A percentile compares a stretch with the other conserved stretches of the same genome.
These are phyloP conservation scores for Pantherophis guttatus DNA, from an alignment of 2,113 vertebrate species.

Conservation along the genomic window DNA sequence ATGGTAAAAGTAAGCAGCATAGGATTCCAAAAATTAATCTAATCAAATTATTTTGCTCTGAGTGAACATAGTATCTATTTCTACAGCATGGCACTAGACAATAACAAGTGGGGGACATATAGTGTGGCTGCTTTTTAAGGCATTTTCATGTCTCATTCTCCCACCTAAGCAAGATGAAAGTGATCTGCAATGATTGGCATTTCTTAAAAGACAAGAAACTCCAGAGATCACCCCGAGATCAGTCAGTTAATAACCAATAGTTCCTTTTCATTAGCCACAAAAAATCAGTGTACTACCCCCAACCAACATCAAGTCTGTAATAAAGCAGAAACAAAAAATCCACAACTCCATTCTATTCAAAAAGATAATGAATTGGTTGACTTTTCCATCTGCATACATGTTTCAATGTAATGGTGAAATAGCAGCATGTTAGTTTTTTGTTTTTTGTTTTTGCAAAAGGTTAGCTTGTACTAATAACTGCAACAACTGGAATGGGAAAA, in stretches of 20 bases:
- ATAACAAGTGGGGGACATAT: background rate
- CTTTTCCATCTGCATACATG: background rate
- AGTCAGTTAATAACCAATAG: background rate
- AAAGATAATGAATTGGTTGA: background rate
- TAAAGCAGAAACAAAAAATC: background rate
- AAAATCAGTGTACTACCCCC: background rate
- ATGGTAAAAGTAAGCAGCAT: background rate
- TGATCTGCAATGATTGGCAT: background rate
- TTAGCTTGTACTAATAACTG: background rate
- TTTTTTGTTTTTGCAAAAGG: background rate
- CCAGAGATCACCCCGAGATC: background rate
- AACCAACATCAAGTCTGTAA: background rate
- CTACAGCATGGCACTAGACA: background rate
- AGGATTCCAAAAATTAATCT: background rate
- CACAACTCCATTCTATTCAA: background rate
- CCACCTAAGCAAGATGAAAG: background rate
- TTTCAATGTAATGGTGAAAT: background rate
- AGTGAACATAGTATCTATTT: background rate
- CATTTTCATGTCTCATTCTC: background rate
- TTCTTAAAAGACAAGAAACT: background rate
- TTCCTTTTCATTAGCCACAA: background rate
- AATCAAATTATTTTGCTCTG: background rate
- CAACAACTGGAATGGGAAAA: background rate
- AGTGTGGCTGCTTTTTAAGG: background rate
- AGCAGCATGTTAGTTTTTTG: background rate